phyloP scores from a whole-genome alignment of 1,140 invertebrate species.

The Cotesia glomerata region DNA sequence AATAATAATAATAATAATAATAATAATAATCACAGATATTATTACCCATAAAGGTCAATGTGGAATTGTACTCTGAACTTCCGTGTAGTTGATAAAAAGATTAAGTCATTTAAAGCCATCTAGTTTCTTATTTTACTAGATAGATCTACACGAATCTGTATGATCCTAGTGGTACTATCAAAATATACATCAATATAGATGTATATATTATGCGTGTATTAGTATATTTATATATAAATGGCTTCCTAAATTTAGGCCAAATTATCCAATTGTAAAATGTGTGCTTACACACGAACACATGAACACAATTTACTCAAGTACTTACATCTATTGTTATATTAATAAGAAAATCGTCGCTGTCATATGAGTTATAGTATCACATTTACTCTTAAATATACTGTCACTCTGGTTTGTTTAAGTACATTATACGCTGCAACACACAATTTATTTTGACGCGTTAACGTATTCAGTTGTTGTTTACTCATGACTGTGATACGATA shows the following conservation, averaged over 20 bases:
- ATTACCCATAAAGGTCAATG: slow-evolving; percentile 4
- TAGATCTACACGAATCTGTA: not conserved
- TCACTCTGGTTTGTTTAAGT: not conserved
- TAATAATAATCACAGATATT: too few relatives aligned
- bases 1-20: too few relatives aligned
- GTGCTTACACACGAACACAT: slow-evolving; percentile 27
- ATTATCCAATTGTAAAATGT: slow-evolving; percentile 56
- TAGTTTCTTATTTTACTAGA: not conserved
- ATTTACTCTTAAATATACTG: not conserved
- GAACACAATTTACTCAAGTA: slow-evolving; percentile 31
- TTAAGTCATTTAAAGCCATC: not conserved
- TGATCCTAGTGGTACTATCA: not conserved
- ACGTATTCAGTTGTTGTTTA: too few relatives aligned
- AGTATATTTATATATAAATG: slow-evolving; percentile 19
- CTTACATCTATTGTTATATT: slow-evolving; percentile 38
- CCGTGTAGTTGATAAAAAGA: slow-evolving; percentile 5
- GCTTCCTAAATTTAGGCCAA: slow-evolving; percentile 54
- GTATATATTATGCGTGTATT: not conserved
- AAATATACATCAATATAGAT: slow-evolving; percentile 6
- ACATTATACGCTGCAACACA: too few relatives aligned
- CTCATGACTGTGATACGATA: not conserved
- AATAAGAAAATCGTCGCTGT: slow-evolving; percentile 42
- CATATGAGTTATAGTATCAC: slow-evolving; percentile 14
- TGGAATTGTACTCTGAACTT: not conserved
- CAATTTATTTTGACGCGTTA: too few relatives aligned